Conservation (phyloP, 1,140 invertebrate genomes). For the Pseudachorutes palmiensis region DNA sequence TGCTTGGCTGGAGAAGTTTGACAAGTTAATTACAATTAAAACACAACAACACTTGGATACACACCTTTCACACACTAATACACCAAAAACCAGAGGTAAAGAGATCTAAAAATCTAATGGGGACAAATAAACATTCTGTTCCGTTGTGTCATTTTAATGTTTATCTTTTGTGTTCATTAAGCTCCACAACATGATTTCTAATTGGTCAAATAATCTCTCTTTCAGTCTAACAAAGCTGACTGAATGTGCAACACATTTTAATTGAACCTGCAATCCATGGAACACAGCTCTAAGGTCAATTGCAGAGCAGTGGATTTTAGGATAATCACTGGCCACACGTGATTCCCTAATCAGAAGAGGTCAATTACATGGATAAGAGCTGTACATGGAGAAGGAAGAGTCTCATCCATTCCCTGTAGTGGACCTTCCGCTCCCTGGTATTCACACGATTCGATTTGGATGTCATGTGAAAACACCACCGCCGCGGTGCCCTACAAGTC, state of each 20-base stretch:
- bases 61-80: too few relatives aligned
- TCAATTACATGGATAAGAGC: not conserved
- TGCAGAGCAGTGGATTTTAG: not conserved
- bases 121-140: too few relatives aligned
- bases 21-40: too few relatives aligned
- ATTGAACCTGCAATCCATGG: not conserved
- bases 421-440: not conserved
- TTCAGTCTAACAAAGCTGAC: not conserved
- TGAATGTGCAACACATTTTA: not conserved
- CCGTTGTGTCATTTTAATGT: too few relatives aligned
- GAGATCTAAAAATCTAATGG: too few relatives aligned
- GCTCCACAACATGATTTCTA: too few relatives aligned
- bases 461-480: not conserved
- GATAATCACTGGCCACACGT: not conserved
- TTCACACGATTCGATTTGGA: not conserved
- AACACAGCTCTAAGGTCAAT: not conserved
- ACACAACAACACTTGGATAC: too few relatives aligned
- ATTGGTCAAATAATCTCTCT: not conserved
- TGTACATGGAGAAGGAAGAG: not conserved
- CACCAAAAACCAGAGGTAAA: too few relatives aligned
- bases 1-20: too few relatives aligned
- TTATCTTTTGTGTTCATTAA: too few relatives aligned
- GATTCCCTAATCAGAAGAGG: not conserved
- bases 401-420: not conserved
- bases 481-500: constrained; percentile 50